Conservation (phyloP, 2,113 vertebrate genomes). For the Cepphus grylle region DNA sequence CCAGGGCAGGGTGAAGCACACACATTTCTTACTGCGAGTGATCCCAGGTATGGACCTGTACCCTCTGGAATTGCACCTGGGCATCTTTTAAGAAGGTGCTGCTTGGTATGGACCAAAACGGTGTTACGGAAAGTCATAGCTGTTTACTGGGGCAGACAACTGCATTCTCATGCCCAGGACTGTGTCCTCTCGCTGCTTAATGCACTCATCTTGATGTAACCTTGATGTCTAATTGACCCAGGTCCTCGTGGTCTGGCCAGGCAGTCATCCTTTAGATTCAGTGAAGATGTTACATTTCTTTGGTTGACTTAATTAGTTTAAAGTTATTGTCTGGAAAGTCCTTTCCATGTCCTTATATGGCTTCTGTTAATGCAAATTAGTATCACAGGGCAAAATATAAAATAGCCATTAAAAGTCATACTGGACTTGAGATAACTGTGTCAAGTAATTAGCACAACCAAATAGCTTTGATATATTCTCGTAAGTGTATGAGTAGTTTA, state of each 20-base stretch:
- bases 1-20: neutral
- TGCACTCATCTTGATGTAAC: neutral
- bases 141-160: neutral
- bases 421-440: neutral
- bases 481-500: neutral
- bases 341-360: rapidly evolving
- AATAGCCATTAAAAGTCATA: neutral
- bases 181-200: neutral
- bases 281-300: neutral
- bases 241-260: neutral
- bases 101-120: neutral
- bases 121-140: neutral
- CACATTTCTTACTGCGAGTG: neutral
- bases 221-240: neutral
- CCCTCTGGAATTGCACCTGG: neutral
- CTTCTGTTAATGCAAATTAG: neutral
- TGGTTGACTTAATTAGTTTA: neutral
- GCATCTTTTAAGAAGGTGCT: neutral
- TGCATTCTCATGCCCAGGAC: neutral
- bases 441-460: neutral
- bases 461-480: neutral
- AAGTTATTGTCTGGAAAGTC: neutral
- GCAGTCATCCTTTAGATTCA: neutral
- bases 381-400: neutral
- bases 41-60: no score